phyloP scores from a whole-genome alignment of 2,113 vertebrate genomes.

The Pseudorectes ferrugineus region DNA sequence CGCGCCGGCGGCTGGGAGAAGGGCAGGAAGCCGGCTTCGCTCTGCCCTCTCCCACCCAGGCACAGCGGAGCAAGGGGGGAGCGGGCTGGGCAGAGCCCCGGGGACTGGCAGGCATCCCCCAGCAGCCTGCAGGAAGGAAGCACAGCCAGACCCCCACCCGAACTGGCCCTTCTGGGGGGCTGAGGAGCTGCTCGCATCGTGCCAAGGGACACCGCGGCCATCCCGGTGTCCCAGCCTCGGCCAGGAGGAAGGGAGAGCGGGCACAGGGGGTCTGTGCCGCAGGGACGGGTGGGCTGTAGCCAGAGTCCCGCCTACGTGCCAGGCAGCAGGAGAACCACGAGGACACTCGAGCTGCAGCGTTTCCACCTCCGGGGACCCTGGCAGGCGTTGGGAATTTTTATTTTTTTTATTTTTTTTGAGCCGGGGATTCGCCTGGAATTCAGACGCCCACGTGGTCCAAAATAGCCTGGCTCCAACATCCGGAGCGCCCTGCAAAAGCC shows the following conservation, averaged over 20 bases:
- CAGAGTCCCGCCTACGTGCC: background rate
- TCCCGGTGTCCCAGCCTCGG: fast-evolving
- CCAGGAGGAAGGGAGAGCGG: background rate
- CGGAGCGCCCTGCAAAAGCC: conserved; percentile 52
- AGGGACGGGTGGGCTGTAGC: background rate
- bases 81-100: fast-evolving
- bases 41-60: background rate
- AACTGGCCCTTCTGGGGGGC: background rate
- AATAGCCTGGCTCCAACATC: conserved; percentile 53
- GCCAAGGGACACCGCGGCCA: background rate
- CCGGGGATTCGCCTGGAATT: conserved; percentile 55
- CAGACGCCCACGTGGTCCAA: conserved; percentile 62
- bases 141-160: background rate
- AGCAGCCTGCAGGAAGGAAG: background rate
- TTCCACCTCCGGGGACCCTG: conserved; percentile 10
- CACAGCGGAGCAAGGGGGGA: fast-evolving
- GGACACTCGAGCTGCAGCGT: background rate
- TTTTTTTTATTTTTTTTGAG: background rate
- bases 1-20: background rate
- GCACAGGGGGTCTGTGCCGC: fast-evolving
- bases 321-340: background rate
- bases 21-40: background rate
- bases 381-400: background rate
- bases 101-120: background rate
- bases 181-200: fast-evolving